Conservation (phyloP, 2,888 invertebrate species). For the Papilio elwesi region DNA sequence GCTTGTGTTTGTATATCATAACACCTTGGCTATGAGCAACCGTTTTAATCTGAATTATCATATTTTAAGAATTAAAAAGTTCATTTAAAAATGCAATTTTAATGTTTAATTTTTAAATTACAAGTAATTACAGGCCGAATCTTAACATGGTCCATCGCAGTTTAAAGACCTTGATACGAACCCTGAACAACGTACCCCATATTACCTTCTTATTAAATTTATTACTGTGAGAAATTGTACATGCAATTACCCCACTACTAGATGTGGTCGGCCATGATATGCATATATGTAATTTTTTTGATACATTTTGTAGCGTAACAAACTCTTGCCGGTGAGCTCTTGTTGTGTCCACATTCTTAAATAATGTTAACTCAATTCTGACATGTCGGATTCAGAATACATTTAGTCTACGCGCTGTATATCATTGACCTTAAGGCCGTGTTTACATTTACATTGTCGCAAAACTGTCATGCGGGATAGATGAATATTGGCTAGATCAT, state of each 20-base stretch:
- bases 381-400: neutral
- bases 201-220: too few relatives aligned
- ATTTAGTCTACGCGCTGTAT: slow-evolving; percentile 46
- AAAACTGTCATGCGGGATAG: slow-evolving; percentile 15
- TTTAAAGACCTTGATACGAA: too few relatives aligned
- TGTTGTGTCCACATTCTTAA: slow-evolving; percentile 25
- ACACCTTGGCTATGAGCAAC: neutral
- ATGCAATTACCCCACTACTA: too few relatives aligned
- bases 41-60: neutral
- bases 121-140: too few relatives aligned
- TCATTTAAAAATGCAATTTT: too few relatives aligned
- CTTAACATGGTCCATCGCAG: too few relatives aligned
- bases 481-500: neutral
- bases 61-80: neutral
- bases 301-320: neutral
- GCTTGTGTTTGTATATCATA: neutral
- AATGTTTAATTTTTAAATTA: too few relatives aligned
- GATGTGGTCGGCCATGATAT: too few relatives aligned
- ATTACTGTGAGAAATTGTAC: too few relatives aligned
- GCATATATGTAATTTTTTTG: neutral
- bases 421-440: slow-evolving; percentile 55
- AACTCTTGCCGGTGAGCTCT: neutral
- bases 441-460: slow-evolving; percentile 42
- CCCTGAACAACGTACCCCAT: too few relatives aligned
- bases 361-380: slow-evolving; percentile 27